Conservation (phyloP, 2,113 vertebrate species). For the Eubucco bourcierii region DNA sequence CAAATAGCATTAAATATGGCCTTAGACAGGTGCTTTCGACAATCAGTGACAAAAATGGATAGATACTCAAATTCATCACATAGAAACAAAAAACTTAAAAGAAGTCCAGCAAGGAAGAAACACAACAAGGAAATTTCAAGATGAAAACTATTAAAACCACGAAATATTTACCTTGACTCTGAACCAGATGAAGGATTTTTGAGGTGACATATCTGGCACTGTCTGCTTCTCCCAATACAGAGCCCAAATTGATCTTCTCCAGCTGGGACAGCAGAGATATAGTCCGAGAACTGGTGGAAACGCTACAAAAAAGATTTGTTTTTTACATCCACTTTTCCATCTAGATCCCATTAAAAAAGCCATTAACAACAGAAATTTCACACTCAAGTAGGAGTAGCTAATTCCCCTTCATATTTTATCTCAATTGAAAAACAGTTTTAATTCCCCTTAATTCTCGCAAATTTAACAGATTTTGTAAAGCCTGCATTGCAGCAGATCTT, state of each 20-base stretch:
- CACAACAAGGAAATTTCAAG: background rate
- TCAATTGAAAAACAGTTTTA: background rate
- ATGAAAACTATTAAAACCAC: background rate
- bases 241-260: slow-evolving; percentile 87
- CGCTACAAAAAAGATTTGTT: slow-evolving; percentile 63
- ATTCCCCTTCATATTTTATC: background rate
- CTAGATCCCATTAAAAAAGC: background rate
- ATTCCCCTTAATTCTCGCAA: background rate
- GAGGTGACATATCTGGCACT: slow-evolving; percentile 86
- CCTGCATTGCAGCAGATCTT: background rate
- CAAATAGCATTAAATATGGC: background rate
- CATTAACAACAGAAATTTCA: background rate
- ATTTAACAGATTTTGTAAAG: background rate
- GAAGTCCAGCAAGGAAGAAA: background rate
- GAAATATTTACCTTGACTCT: slow-evolving; percentile 88
- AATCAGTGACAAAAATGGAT: background rate
- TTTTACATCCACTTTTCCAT: background rate
- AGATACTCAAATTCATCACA: background rate
- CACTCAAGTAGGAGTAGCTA: background rate
- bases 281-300: slow-evolving; percentile 87
- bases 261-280: slow-evolving; percentile 87
- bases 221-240: slow-evolving; percentile 77
- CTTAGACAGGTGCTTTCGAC: background rate
- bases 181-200: slow-evolving; percentile 94
- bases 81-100: background rate